Base-by-base conservation (phyloP, 1,140 invertebrate species). In the Drosophila lacteicornis region DNA sequence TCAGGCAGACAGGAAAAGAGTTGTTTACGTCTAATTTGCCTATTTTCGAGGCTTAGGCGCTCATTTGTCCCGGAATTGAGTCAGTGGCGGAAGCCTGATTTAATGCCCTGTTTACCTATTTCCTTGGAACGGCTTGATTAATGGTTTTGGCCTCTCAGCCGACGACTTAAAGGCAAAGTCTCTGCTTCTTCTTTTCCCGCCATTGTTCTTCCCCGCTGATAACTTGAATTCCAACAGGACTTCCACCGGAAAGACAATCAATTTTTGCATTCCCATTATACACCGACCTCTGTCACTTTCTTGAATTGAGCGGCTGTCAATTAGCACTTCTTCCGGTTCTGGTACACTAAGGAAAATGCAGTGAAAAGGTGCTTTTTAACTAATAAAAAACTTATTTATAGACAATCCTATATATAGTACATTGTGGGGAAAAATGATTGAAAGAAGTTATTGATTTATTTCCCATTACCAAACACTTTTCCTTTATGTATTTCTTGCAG, bases 401-500 rank as follows among this genome's bases (percentile, higher is more conserved):
- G 27, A 30, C 6, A 30, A 33, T 33, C 8, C 8, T 33, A 7
- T 7, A 30, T 30, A 30, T 9, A 2, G 7, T 33, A 33, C 2
- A 33, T 8, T 33, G 8, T 33, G 30, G 30, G 30, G 30, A 8
- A 33, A 33, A 33, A 33, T 33, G 7, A 9, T 33, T 8, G 7
- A 9, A 33, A 33, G 7, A 9, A 9, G 7, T 33, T 33, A 8
- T 9, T 8, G 30, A 36, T 36, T 36, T 36, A 36, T 11, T 36
- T 36, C 3, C 33, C 33, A 36, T 36, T 36, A 36, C 33, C 11
- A 13, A 42, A 2, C 11, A 45, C 38, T 55, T 45, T 13, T 51
- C 30, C 7, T 49, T 47, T 45, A 47, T 60, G 15, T 58, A 55
- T 81, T 93, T 40, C 7, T 94, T 93, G 60, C 94, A 96, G 96